Percentiles rank a stretch among this genome's conserved stretches.
Evolutionary conservation across 2,797 vertebrate species (phyloP).

Genomic region (Enteromius argenteus): DNA sequence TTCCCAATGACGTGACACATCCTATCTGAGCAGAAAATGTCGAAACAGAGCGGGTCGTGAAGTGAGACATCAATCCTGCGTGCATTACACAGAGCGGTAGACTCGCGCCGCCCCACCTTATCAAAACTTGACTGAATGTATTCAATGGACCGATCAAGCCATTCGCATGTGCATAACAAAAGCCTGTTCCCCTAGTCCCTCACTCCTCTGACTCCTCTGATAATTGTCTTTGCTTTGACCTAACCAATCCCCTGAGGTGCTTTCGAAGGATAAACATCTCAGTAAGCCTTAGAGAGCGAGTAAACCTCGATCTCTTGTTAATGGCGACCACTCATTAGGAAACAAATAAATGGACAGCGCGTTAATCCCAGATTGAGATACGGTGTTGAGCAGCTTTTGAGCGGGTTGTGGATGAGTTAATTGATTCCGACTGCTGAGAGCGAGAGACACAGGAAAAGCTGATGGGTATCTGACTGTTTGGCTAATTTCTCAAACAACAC

Average conservation of each 20-base stretch:
- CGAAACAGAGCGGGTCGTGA: background rate
- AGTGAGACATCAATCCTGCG: slow-evolving; percentile 9
- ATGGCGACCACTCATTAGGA: slow-evolving; percentile 66
- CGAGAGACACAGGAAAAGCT: slow-evolving; percentile 53
- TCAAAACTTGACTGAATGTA: slow-evolving; percentile 24
- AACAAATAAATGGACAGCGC: slow-evolving; percentile 68
- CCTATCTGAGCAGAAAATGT: slow-evolving; percentile 30
- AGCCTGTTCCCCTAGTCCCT: background rate
- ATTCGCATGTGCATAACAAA: slow-evolving; percentile 20
- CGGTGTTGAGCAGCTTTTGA: slow-evolving; percentile 60
- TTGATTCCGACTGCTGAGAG: slow-evolving; percentile 71
- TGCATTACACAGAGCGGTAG: slow-evolving; percentile 6
- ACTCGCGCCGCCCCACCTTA: background rate
- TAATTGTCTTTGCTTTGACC: slow-evolving; percentile 54
- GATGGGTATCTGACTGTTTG: slow-evolving; percentile 73
- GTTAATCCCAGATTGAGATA: slow-evolving; percentile 68
- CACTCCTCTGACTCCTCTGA: slow-evolving; percentile 10
- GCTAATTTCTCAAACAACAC: slow-evolving; percentile 73
- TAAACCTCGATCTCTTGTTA: slow-evolving; percentile 60
- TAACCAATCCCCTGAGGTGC: slow-evolving; percentile 29
- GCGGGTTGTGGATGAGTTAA: slow-evolving; percentile 63
- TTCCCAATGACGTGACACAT: slow-evolving; percentile 44
- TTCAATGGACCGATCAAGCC: slow-evolving; percentile 10
- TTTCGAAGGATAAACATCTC: slow-evolving; percentile 56
- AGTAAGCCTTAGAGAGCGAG: slow-evolving; percentile 57